Evolutionary conservation across 2,113 vertebrate species (phyloP), one percentile per base, ranked within the genome.

Genomic region (Cyphotilapia sp.): DNA sequence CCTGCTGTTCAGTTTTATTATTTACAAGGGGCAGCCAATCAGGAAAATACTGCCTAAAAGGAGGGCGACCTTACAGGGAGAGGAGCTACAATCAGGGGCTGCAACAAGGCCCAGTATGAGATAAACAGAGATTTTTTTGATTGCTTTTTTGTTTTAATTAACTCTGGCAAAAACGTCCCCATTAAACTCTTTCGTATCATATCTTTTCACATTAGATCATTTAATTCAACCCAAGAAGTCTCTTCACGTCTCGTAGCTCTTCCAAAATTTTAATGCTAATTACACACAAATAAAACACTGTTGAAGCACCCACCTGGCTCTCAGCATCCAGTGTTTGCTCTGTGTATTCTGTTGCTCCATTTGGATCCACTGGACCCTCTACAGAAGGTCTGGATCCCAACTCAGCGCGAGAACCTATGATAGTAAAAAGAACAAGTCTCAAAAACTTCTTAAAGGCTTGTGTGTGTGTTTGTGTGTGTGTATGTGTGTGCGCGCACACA

Each of bases 311-410:
- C 2, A 95, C 95, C 95, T 97, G 98, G 95, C 97, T 99, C 81
- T 98, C 97, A 22, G 95, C 95, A 95, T 99, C 98, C 5, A 97
- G 94, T 8, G 98, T 98, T 94, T 98, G 97, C 90, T 98, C 97
- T 0, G 94, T 95, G 88, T 97, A 98, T 85, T 99, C 97, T 1
- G 96, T 89, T 84, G 97, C 94, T 0, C 96, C 92, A 84, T 93
- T 91, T 78, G 93, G 93, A 80, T 97, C 95, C 1, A 81, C 42
- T 31, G 97, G 97, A 4, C 94, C 95, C 90, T 96, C 97, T 88
- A 95, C 82, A 16, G 93, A 42, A 12, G 92, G 85, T 85, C 76
- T 85, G 38, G 95, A 96, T 22, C 89, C 95, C 80, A 93, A 78
- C 84, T 94, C 95, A 47, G 89, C 94, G 27, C 53, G 91, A 40